A percentile compares a stretch with the other conserved stretches of the same genome.
phyloP scores from a whole-genome alignment of 2,888 invertebrate species.

The Aleiodes leptofemur region DNA sequence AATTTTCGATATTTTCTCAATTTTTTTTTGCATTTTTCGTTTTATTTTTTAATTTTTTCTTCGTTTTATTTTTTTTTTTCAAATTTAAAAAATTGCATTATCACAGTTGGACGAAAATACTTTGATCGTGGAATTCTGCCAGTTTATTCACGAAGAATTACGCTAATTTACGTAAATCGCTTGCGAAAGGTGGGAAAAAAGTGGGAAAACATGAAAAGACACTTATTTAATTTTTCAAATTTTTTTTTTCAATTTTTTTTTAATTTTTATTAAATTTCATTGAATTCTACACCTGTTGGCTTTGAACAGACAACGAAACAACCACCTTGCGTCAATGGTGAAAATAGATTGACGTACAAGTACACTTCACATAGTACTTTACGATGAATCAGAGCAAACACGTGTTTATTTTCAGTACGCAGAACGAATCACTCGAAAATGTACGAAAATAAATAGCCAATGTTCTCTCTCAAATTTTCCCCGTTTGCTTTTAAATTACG shows the following conservation, averaged over 20 bases:
- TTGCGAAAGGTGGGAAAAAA: conserved; percentile 3
- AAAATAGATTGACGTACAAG: conserved; percentile 14
- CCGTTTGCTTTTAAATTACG: conserved; percentile 24
- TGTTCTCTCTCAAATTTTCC: conserved; percentile 15
- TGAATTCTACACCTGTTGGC: conserved; percentile 38
- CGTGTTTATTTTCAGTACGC: conserved; percentile 66
- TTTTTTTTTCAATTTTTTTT: background rate
- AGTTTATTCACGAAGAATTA: conserved; percentile 30
- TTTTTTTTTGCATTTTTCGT: too few species aligned
- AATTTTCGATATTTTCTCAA: too few species aligned
- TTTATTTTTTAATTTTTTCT: background rate
- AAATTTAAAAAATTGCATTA: conserved; percentile 1
- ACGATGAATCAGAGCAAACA: conserved; percentile 59
- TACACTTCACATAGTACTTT: conserved; percentile 19
- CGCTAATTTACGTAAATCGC: conserved; percentile 31
- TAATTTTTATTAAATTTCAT: conserved; percentile 4
- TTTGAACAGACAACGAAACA: background rate
- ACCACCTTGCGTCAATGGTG: conserved; percentile 58
- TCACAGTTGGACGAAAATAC: conserved; percentile 36
- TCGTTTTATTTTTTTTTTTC: background rate
- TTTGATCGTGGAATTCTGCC: background rate
- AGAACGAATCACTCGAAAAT: conserved; percentile 64
- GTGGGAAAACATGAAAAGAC: background rate
- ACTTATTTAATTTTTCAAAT: background rate
- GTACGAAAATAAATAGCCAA: conserved; percentile 66